Percentiles rank a stretch among this genome's conserved stretches.
Evolutionary conservation across 2,888 invertebrate species (phyloP).

Genomic region (Synanthedon myopaeformis): DNA sequence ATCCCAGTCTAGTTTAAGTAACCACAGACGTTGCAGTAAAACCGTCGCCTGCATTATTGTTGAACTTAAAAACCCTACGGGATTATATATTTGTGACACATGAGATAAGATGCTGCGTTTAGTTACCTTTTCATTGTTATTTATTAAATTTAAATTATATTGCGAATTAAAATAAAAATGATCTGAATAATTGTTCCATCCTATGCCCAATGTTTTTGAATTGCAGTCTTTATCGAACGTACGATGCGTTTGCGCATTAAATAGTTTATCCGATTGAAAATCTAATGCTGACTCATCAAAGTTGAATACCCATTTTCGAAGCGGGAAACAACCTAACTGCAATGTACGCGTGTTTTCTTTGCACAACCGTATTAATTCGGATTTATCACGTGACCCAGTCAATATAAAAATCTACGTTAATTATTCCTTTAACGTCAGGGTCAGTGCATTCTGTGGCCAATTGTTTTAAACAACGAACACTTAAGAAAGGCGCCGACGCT

Average conservation of each 20-base stretch:
- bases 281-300: neutral
- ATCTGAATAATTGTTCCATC: conserved; percentile 7
- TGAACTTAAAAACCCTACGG: conserved; percentile 12
- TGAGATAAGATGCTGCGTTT: conserved; percentile 13
- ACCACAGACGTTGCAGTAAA: conserved; percentile 16
- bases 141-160: neutral
- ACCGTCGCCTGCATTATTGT: conserved; percentile 12
- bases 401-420: conserved; percentile 13
- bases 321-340: conserved; percentile 10
- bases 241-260: no score
- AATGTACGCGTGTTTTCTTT: conserved; percentile 3
- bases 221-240: conserved; percentile 3
- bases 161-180: conserved; percentile 9
- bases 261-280: no score
- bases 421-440: conserved; percentile 11
- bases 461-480: conserved; percentile 17
- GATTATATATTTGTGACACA: conserved; percentile 14
- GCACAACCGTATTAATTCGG: conserved; percentile 6
- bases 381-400: conserved; percentile 9
- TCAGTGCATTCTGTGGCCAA: conserved; percentile 18
- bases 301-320: conserved; percentile 14
- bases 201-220: conserved; percentile 5
- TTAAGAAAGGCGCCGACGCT: conserved; percentile 20
- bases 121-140: conserved; percentile 4
- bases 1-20: conserved; percentile 14